Evolutionary conservation across 2,113 vertebrate species (phyloP).

Genomic region (Catharus bicknelli): DNA sequence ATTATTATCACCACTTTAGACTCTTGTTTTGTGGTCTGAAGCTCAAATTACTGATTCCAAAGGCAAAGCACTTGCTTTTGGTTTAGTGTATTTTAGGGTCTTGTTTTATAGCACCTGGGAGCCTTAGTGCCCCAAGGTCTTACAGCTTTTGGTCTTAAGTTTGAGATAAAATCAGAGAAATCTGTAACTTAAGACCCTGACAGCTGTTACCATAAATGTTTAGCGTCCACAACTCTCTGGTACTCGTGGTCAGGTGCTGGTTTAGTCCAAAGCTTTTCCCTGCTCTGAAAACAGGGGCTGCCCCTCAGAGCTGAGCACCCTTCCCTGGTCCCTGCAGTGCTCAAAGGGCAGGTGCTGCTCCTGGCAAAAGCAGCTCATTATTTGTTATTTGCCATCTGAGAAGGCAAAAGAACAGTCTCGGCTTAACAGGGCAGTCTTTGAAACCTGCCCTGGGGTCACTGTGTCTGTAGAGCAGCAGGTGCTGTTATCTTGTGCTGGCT

Average conservation of each 20-base stretch:
- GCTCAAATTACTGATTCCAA: conserved; percentile 8
- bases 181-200: conserved; percentile 36
- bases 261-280: conserved; percentile 16
- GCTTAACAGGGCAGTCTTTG: neutral
- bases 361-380: neutral
- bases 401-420: neutral
- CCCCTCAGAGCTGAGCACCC: neutral
- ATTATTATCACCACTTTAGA: conserved; percentile 70
- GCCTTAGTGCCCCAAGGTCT: neutral
- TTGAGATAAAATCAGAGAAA: conserved; percentile 32
- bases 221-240: conserved; percentile 32
- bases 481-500: conserved; percentile 11
- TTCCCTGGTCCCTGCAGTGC: neutral
- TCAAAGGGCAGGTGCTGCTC: neutral
- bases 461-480: conserved; percentile 18
- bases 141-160: conserved; percentile 34
- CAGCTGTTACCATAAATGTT: neutral
- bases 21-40: conserved; percentile 45
- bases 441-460: neutral
- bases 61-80: conserved; percentile 44
- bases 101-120: conserved; percentile 10
- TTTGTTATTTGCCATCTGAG: neutral
- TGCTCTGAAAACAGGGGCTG: neutral
- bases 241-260: conserved; percentile 30
- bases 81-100: conserved; percentile 32